Base-by-base conservation (phyloP, 1,140 invertebrate genomes). In the Panagrolaimus sp. region DNA sequence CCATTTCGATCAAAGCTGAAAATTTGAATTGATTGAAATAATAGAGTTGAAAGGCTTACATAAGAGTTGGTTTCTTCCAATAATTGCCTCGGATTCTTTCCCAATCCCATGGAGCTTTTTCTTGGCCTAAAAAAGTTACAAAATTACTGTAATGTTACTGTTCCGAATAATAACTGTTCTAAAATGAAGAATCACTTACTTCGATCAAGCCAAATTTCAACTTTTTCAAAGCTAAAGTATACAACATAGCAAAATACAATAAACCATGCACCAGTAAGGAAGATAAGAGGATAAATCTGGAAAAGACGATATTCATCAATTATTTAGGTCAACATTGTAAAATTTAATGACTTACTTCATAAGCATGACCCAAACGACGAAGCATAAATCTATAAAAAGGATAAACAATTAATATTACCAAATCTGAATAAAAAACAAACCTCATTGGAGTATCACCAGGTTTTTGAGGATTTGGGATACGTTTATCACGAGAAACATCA, bases 151-250 rank as follows among this genome's bases (percentile, higher is more conserved):
- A n/a, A n/a, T n/a, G n/a, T n/a, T n/a, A n/a, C n/a, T n/a, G n/a
- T n/a, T n/a, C n/a, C n/a, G n/a, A 28, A 63, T 5, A 44, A 24
- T 38, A n/a, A n/a, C n/a, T n/a, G n/a, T n/a, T n/a, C n/a, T n/a
- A n/a, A 38, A 24, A 14, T 47, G n/a, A 15, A 44, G 15, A 17
- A 73, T 15, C 32, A 70, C 72, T 73, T 43, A 76, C 73, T 75
- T 62, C 73, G 43, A 43, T 75, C 73, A 43, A 75, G 47, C 73
- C 73, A 75, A 21, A 75, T 55, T 55, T 75, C 73, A 17, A 75
- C 24, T 62, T 75, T 75, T 15, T 66, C 70, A 38, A 76, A 75
- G 28, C 73, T 68, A 32, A 21, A 69, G 44, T 38, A 75, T 63
- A 68, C 47, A 26, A 63, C 62, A 14, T 47, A 24, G 32, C 43